Evolutionary conservation across 2,113 vertebrate species (phyloP), one percentile per base, ranked within the genome.

Genomic region (Boulengerochromis microlepis): DNA sequence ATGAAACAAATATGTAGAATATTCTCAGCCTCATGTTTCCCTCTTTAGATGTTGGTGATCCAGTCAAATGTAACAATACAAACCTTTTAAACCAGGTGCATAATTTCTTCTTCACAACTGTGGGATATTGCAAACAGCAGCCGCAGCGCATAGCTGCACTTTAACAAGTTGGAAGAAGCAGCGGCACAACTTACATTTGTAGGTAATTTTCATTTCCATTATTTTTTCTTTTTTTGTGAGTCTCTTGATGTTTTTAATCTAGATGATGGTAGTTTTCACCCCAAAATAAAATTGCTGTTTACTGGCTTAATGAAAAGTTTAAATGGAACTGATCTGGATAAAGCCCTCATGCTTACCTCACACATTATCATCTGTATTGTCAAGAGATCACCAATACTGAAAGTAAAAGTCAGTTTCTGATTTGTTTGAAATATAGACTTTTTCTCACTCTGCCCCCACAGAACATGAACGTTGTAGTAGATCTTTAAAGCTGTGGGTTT

Each of bases 81-180:
- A 69, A 69, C 11, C 33, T 38, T 40, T 69, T 69, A 69, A 64
- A 64, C 59, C 59, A 35, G 31, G 0, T 2, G 4, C 16, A 64
- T 3, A 64, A 0, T 64, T 64, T 64, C 59, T 64, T 33, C 4
- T 19, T 64, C 4, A 64, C 59, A 64, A 64, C 59, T 64, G 57
- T 61, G 29, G 26, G 5, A 33, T 0, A 61, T 61, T 19, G 57
- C 0, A 19, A 33, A 33, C 57, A 0, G 26, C 57, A 3, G 26
- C 26, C 8, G 3, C 29, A 18, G 57, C 2, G 3, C 15, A 64
- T 64, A 4, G 29, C 29, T 64, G 59, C 29, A 64, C 16, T 33
- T 33, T 33, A 61, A 61, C 26, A 61, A 31, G 9, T 61, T 61
- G 3, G 57, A 19, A 61, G 29, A 61, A 33, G 29, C 57, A 19